Percentiles rank a stretch among this genome's conserved stretches.
Evolutionary conservation across 2,113 vertebrate genomes (phyloP).

Genomic region (Balaeniceps rex): DNA sequence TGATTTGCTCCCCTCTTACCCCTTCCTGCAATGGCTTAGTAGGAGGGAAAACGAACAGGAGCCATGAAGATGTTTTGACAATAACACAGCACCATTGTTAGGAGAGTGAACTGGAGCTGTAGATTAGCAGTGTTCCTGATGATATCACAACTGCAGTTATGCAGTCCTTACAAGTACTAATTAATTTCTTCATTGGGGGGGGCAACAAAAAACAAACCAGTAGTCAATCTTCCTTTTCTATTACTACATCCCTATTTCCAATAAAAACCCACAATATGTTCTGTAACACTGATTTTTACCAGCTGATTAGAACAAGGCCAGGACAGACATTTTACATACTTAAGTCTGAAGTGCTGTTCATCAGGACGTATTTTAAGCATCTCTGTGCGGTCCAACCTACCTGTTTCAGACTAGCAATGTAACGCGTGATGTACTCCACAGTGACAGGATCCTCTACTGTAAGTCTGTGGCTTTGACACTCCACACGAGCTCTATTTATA

Average conservation of each 20-base stretch:
- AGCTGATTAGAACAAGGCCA: not conserved
- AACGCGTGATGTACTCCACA: constrained; percentile 88
- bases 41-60: not conserved
- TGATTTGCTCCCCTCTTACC: not conserved
- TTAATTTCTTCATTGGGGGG: not conserved
- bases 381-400: constrained; percentile 15
- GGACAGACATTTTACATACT: not conserved
- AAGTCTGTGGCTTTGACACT: constrained; percentile 88
- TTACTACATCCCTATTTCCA: not conserved
- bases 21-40: not conserved
- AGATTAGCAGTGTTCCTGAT: not conserved
- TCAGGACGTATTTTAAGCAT: too few relatives aligned
- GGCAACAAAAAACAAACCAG: too few relatives aligned
- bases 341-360: rapidly evolving
- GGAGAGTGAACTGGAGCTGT: not conserved
- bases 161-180: not conserved
- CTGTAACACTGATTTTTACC: not conserved
- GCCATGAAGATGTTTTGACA: not conserved
- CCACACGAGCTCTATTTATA: constrained; percentile 85
- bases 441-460: constrained; percentile 88
- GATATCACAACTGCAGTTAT: not conserved
- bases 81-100: not conserved
- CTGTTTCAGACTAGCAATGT: constrained; percentile 87
- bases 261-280: not conserved
- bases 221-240: not conserved